Evolutionary conservation across 2,797 vertebrate species (phyloP).

Genomic region (Carapus acus): DNA sequence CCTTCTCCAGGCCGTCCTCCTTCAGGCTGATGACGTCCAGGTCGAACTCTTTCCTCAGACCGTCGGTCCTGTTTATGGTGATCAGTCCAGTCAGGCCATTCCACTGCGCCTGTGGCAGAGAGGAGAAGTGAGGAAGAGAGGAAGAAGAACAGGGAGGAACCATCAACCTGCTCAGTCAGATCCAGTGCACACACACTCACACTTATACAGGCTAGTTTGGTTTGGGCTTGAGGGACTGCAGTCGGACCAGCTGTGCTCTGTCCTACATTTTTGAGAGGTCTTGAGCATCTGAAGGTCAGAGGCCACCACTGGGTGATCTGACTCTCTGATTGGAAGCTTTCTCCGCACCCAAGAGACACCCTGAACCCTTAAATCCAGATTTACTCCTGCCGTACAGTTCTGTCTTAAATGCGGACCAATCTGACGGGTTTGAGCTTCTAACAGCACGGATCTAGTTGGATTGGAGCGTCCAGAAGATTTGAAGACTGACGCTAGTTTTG

Average conservation of each 20-base stretch:
- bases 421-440: constrained; percentile 42
- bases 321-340: constrained; percentile 45
- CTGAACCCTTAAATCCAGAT: constrained; percentile 49
- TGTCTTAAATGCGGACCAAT: constrained; percentile 59
- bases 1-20: constrained; percentile 96
- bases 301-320: no score
- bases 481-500: constrained; percentile 12
- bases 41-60: constrained; percentile 94
- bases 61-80: constrained; percentile 91
- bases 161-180: no score
- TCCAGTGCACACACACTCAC: no score
- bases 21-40: constrained; percentile 97
- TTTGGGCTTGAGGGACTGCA: no score
- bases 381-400: constrained; percentile 53
- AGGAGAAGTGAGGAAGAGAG: no score
- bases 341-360: constrained; percentile 45
- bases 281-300: no score
- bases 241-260: no score
- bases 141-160: constrained; percentile 22
- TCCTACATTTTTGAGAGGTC: no score
- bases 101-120: constrained; percentile 80
- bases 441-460: constrained; percentile 28
- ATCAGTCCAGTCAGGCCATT: constrained; percentile 93
- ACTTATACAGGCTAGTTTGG: no score
- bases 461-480: constrained; percentile 20